These are phyloP conservation scores for Eueremaeus valkanovi DNA, from an alignment of 2,888 invertebrate species.

Conservation along the genomic window DNA sequence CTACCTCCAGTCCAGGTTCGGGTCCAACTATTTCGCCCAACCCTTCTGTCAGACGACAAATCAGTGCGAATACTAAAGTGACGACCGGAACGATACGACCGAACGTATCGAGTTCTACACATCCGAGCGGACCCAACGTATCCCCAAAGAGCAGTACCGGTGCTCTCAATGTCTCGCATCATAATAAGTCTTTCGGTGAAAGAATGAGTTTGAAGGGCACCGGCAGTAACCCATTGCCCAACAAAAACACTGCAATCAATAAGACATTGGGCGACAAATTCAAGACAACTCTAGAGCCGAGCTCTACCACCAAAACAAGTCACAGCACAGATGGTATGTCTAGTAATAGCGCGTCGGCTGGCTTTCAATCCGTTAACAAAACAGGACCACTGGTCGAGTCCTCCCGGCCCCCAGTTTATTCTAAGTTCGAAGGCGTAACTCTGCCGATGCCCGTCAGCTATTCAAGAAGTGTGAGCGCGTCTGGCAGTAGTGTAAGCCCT, in stretches of 20 bases:
- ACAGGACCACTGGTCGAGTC: neutral
- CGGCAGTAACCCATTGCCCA: neutral
- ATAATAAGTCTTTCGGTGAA: neutral
- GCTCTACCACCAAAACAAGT: conserved; percentile 13
- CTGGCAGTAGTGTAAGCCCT: neutral
- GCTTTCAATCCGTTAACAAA: neutral
- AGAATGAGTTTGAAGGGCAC: neutral
- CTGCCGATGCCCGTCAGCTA: neutral
- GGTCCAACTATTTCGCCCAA: neutral
- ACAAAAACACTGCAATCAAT: neutral
- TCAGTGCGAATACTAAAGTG: conserved; percentile 15
- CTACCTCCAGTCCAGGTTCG: neutral
- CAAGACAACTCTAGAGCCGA: neutral
- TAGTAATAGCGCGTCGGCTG: neutral
- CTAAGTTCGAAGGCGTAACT: neutral
- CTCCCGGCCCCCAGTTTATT: neutral
- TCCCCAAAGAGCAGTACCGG: conserved; percentile 3
- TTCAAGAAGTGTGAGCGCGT: conserved; percentile 7
- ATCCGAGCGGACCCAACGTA: neutral
- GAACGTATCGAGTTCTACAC: conserved; percentile 21
- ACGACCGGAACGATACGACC: neutral
- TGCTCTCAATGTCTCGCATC: neutral
- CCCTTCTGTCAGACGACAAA: neutral
- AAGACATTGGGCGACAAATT: neutral
- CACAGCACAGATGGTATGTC: neutral